Evolutionary conservation across 2,888 invertebrate species (phyloP).

Genomic region (Apamea sordens): DNA sequence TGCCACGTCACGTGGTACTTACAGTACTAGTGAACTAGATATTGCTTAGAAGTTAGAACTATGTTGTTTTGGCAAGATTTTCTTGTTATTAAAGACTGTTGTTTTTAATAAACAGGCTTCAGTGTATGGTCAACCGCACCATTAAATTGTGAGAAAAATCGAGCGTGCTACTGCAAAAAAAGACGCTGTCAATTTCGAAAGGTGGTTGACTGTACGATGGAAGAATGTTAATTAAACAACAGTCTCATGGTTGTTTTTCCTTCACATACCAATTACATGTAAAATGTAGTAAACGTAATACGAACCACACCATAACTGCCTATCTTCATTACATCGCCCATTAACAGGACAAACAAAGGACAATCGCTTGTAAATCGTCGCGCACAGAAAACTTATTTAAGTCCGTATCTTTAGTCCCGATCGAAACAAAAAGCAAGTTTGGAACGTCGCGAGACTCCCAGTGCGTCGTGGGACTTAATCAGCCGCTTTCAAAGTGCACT

Average conservation of each 20-base stretch:
- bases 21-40: slow-evolving; percentile 50
- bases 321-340: slow-evolving; percentile 52
- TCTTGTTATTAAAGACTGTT: slow-evolving; percentile 13
- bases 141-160: background rate
- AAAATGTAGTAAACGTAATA: slow-evolving; percentile 40
- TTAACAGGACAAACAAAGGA: slow-evolving; percentile 44
- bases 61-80: slow-evolving; percentile 33
- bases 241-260: slow-evolving; percentile 15
- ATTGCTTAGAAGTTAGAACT: slow-evolving; percentile 35
- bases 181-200: background rate
- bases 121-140: background rate
- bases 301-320: slow-evolving; percentile 37
- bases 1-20: slow-evolving; percentile 63
- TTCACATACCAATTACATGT: slow-evolving; percentile 28
- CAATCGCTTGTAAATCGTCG: slow-evolving; percentile 41
- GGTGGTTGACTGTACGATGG: background rate
- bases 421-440: slow-evolving; percentile 63
- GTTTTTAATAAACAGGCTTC: slow-evolving; percentile 4
- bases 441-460: slow-evolving; percentile 48
- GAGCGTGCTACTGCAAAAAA: background rate
- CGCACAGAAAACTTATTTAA: slow-evolving; percentile 47
- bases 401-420: slow-evolving; percentile 52
- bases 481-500: slow-evolving; percentile 79
- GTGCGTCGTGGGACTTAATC: slow-evolving; percentile 77
- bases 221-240: slow-evolving; percentile 41